Evolutionary conservation across 2,888 invertebrate species (phyloP).

Genomic region (Bombylius major): DNA sequence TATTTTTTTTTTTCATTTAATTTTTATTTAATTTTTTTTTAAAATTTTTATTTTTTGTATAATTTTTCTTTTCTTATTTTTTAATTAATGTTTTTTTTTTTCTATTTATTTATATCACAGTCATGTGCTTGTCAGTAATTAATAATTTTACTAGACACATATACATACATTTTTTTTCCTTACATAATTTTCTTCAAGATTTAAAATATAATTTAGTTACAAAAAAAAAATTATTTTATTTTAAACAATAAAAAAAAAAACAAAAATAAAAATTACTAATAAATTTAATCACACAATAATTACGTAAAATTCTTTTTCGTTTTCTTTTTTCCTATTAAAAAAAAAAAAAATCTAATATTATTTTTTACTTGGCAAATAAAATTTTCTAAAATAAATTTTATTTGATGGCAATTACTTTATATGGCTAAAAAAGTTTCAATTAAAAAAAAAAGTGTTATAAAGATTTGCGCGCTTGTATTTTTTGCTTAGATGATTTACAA

Average conservation of each 20-base stretch:
- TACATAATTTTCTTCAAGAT: not conserved
- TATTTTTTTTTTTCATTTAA: too few relatives aligned
- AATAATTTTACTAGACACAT: not conserved
- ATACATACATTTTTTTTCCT: not conserved
- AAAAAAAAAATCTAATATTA: too few relatives aligned
- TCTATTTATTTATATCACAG: slow-evolving; percentile 7
- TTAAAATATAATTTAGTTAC: not conserved
- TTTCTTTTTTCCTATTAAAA: too few relatives aligned
- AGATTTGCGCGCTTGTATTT: too few relatives aligned
- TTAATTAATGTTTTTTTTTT: not conserved
- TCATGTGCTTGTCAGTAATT: slow-evolving; percentile 3
- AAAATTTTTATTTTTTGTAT: not conserved
- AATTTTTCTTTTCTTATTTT: not conserved
- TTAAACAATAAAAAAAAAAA: not conserved
- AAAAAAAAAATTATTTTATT: not conserved
- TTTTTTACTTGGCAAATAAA: too few relatives aligned
- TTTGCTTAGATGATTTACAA: too few relatives aligned
- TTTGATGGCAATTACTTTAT: too few relatives aligned
- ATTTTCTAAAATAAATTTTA: too few relatives aligned
- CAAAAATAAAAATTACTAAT: not conserved
- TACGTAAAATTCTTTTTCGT: not conserved
- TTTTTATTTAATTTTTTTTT: too few relatives aligned
- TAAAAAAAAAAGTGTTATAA: too few relatives aligned
- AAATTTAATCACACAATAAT: slow-evolving; percentile 1
- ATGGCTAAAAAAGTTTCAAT: too few relatives aligned